These are phyloP conservation scores for Euleptes europaea DNA, from an alignment of 2,113 vertebrate genomes.

Conservation along the genomic window DNA sequence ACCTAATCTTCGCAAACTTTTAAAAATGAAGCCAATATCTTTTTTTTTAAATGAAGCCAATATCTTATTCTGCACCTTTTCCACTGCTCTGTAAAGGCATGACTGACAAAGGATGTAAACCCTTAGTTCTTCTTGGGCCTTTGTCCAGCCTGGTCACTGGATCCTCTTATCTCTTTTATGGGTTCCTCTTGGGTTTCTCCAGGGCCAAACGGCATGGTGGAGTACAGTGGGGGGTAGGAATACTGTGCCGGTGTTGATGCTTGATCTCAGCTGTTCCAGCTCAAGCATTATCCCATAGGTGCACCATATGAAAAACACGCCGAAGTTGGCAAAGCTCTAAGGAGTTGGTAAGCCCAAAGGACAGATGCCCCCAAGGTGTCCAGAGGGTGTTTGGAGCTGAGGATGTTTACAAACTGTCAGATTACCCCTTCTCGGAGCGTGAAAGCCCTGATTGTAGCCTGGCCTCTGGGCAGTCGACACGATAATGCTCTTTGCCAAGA, in stretches of 20 bases:
- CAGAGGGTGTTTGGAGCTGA: not conserved
- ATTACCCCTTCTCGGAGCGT: not conserved
- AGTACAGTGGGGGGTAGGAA: not conserved
- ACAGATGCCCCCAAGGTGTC: not conserved
- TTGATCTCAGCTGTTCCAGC: not conserved
- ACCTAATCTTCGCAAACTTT: not conserved
- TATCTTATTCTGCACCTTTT: not conserved
- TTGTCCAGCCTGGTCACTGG: not conserved
- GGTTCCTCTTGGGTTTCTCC: not conserved
- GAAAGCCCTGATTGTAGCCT: not conserved
- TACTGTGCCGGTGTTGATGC: not conserved
- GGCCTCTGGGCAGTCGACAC: not conserved
- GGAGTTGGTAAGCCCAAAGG: not conserved
- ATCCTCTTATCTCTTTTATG: not conserved
- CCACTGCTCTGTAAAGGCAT: not conserved
- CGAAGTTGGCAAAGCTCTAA: not conserved
- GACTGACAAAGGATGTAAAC: not conserved
- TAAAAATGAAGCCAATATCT: not conserved
- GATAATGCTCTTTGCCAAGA: constrained; percentile 3
- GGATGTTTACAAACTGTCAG: constrained; percentile 8
- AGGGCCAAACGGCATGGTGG: not conserved
- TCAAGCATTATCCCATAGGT: not conserved
- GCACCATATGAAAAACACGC: not conserved
- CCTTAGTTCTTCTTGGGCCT: not conserved
- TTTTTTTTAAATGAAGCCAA: not conserved